phyloP scores from a whole-genome alignment of 1,140 invertebrate genomes.

The Drosophila lini region DNA sequence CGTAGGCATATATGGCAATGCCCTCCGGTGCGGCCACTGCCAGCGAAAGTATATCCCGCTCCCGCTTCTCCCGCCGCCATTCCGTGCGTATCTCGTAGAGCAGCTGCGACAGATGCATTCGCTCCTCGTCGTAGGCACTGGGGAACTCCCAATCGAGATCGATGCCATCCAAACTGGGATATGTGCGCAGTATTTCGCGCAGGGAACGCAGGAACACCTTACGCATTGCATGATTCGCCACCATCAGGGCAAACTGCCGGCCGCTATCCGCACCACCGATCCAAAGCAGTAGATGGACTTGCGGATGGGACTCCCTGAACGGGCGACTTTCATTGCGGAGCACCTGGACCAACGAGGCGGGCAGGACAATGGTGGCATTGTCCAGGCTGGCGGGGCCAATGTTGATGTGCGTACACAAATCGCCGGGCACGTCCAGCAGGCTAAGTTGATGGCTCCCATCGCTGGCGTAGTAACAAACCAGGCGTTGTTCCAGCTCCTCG shows the following conservation, averaged over 20 bases:
- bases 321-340: constrained; percentile 85
- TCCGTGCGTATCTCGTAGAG: constrained; percentile 89
- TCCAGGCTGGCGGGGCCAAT: constrained; percentile 89
- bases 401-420: constrained; percentile 93
- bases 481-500: constrained; percentile 25
- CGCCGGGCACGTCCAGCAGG: constrained; percentile 87
- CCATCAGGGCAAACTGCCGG: constrained; percentile 89
- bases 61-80: constrained; percentile 86
- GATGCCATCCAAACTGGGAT: constrained; percentile 89
- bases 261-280: constrained; percentile 88
- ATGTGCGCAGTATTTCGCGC: constrained; percentile 87
- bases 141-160: constrained; percentile 97
- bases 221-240: constrained; percentile 88
- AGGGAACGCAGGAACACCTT: constrained; percentile 90
- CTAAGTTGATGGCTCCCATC: constrained; percentile 80
- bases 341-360: constrained; percentile 84
- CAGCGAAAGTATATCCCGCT: constrained; percentile 88
- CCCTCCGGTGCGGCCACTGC: constrained; percentile 91
- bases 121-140: constrained; percentile 86
- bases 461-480: constrained; percentile 88
- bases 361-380: constrained; percentile 86
- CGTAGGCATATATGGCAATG: constrained; percentile 90
- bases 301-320: constrained; percentile 88
- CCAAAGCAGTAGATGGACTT: constrained; percentile 91
- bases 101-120: constrained; percentile 90